These are phyloP conservation scores for Oophaga pumilio DNA, from an alignment of 2,113 vertebrate species.

Conservation along the genomic window DNA sequence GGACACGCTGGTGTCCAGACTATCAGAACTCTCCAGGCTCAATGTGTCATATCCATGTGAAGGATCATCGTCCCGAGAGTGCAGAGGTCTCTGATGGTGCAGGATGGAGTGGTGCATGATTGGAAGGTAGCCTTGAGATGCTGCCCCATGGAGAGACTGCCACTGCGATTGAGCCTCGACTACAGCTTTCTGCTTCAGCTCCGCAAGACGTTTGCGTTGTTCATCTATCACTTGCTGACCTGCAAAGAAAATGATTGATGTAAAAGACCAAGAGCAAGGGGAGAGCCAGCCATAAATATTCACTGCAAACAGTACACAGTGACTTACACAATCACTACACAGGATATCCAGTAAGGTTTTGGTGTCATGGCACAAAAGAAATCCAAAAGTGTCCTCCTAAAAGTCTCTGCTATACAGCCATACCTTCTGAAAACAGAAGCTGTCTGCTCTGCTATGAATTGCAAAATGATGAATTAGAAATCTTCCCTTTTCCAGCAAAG, in stretches of 20 bases:
- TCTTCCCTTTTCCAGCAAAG: neutral
- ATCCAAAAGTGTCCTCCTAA: neutral
- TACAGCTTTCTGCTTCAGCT: constrained; percentile 91
- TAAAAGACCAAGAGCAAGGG: neutral
- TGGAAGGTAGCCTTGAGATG: constrained; percentile 63
- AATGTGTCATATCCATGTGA: constrained; percentile 88
- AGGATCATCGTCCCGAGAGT: constrained; percentile 66
- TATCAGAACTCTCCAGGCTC: constrained; percentile 97
- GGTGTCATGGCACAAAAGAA: neutral
- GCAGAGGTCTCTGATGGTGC: constrained; percentile 79
- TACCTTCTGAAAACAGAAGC: neutral
- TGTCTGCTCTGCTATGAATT: neutral
- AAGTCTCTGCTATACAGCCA: neutral
- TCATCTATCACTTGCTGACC: constrained; percentile 96
- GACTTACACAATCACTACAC: neutral
- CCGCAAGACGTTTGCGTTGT: constrained; percentile 87
- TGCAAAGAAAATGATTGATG: constrained; percentile 60
- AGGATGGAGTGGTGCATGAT: constrained; percentile 90
- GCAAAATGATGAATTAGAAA: neutral
- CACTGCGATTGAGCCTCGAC: constrained; percentile 92
- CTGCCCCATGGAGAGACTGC: constrained; percentile 77
- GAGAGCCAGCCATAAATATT: neutral
- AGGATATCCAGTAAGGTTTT: neutral
- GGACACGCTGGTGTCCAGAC: constrained; percentile 94
- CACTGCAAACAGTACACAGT: neutral